Conservation (phyloP, 2,113 vertebrate genomes). For the Sebastes fasciatus region DNA sequence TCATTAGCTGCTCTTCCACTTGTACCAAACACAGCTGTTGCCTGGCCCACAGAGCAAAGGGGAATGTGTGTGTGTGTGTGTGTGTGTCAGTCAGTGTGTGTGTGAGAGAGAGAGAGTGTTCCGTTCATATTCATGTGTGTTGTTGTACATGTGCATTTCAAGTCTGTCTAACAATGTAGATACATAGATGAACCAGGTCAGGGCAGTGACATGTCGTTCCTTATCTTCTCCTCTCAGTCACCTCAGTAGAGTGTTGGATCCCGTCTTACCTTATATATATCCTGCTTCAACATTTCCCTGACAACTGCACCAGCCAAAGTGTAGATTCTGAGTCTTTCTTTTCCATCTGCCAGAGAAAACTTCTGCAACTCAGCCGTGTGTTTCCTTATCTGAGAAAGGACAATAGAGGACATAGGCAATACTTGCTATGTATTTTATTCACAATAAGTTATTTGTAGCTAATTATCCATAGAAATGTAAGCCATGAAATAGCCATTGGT, state of each 20-base stretch:
- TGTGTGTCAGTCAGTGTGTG: constrained; percentile 20
- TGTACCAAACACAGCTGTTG: constrained; percentile 76
- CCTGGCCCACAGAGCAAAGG: constrained; percentile 80
- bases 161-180: constrained; percentile 13
- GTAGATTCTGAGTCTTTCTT: constrained; percentile 28
- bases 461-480: background rate
- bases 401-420: background rate
- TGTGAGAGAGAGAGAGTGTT: constrained; percentile 5
- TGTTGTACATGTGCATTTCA: constrained; percentile 7
- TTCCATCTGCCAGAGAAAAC: constrained; percentile 45
- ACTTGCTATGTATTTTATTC: background rate
- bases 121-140: constrained; percentile 2
- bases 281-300: constrained; percentile 34
- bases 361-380: constrained; percentile 27
- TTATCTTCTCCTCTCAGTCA: constrained; percentile 22
- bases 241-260: constrained; percentile 21
- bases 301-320: constrained; percentile 52
- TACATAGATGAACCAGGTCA: background rate
- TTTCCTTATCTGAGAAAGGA: background rate
- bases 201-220: constrained; percentile 1
- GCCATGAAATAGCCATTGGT: background rate
- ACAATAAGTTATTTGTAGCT: background rate
- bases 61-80: constrained; percentile 45
- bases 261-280: constrained; percentile 13
- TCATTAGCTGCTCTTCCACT: constrained; percentile 81